These are phyloP conservation scores for Caenorhabditis brenneri DNA, from an alignment of 1,140 invertebrate species.

Conservation along the genomic window DNA sequence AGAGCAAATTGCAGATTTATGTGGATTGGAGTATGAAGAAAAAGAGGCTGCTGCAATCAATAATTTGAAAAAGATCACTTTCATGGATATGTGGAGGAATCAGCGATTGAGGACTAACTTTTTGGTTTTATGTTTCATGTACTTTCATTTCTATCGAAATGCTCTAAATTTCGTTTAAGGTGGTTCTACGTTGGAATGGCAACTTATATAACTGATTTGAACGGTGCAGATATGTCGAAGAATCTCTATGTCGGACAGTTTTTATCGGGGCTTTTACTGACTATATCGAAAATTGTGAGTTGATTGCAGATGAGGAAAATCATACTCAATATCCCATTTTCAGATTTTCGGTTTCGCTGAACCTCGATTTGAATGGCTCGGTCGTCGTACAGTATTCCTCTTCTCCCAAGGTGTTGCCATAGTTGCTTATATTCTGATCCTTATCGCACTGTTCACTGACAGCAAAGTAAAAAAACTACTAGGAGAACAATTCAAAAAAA, in stretches of 20 bases:
- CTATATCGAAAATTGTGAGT: slow-evolving; percentile 13
- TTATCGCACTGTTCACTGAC: neutral
- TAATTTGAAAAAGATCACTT: slow-evolving; percentile 14
- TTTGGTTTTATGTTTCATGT: slow-evolving; percentile 33
- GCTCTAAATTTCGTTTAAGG: too few species aligned
- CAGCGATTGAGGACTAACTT: slow-evolving; percentile 2
- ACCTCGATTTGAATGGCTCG: slow-evolving; percentile 27
- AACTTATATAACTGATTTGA: slow-evolving; percentile 26
- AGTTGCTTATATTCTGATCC: neutral
- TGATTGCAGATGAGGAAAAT: too few species aligned
- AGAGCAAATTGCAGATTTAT: slow-evolving; percentile 2
- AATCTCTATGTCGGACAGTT: slow-evolving; percentile 43
- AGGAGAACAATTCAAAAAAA: neutral
- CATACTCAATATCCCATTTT: neutral
- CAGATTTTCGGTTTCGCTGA: slow-evolving; percentile 41
- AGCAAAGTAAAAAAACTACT: neutral
- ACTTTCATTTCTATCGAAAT: neutral
- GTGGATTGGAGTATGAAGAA: neutral
- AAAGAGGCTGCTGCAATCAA: neutral
- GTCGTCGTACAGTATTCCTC: neutral
- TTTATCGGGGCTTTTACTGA: slow-evolving; percentile 1
- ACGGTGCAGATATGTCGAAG: slow-evolving; percentile 38
- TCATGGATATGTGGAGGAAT: slow-evolving; percentile 4
- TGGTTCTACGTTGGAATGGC: slow-evolving; percentile 4
- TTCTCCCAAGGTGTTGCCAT: neutral